Evolutionary conservation across 2,888 invertebrate genomes (phyloP).

Genomic region (Drosophila mimetica): DNA sequence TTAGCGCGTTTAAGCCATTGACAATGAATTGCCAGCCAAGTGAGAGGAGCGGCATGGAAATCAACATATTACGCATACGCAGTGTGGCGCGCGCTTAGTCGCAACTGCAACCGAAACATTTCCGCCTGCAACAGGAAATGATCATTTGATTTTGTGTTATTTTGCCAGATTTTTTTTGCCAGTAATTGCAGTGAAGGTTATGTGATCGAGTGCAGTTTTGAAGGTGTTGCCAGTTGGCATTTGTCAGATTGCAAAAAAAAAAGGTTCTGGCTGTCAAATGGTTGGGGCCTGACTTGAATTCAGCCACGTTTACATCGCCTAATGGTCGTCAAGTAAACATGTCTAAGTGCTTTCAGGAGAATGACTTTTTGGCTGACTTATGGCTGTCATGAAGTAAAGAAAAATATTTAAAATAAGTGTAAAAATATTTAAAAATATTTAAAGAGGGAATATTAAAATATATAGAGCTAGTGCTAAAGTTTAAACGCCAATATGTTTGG

Average conservation of each 20-base stretch:
- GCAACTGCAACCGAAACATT: slow-evolving; percentile 48
- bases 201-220: slow-evolving; percentile 28
- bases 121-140: slow-evolving; percentile 67
- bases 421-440: not conserved
- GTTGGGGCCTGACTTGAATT: slow-evolving; percentile 7
- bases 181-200: slow-evolving; percentile 42
- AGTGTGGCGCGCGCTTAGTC: slow-evolving; percentile 52
- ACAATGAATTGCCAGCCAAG: slow-evolving; percentile 64
- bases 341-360: not conserved
- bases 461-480: too few relatives aligned
- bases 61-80: slow-evolving; percentile 67
- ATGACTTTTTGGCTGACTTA: not conserved
- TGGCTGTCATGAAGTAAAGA: too few relatives aligned
- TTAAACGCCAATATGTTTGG: too few relatives aligned
- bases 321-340: slow-evolving; percentile 18
- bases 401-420: too few relatives aligned
- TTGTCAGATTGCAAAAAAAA: slow-evolving; percentile 12
- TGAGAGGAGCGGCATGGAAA: slow-evolving; percentile 37
- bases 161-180: slow-evolving; percentile 3
- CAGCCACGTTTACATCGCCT: slow-evolving; percentile 5
- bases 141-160: slow-evolving; percentile 34
- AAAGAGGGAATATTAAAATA: too few relatives aligned
- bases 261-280: slow-evolving; percentile 26
- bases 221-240: slow-evolving; percentile 33
- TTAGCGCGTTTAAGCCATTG: slow-evolving; percentile 68